These are phyloP conservation scores for Ovibos moschatus DNA, from an alignment of 2,113 vertebrate genomes.

Conservation along the genomic window DNA sequence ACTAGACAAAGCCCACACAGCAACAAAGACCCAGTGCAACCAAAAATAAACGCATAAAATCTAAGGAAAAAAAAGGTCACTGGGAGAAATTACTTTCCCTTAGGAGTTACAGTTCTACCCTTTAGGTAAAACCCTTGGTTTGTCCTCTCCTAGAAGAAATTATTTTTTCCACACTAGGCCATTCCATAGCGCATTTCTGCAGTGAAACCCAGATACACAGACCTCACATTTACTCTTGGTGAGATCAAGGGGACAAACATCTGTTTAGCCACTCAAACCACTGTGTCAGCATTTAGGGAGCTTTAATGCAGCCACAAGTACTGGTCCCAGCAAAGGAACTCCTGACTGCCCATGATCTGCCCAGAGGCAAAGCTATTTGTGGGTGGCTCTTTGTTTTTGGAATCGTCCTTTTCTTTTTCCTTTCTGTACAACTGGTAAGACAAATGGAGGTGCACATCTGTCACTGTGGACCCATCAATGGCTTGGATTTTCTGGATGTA, in stretches of 20 bases:
- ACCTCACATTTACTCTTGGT: neutral
- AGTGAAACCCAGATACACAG: neutral
- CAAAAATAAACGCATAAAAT: neutral
- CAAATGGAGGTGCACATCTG: neutral
- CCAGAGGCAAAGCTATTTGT: neutral
- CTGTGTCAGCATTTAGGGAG: conserved; percentile 13
- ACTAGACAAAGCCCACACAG: neutral
- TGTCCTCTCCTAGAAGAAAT: neutral
- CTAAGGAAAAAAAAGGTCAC: neutral
- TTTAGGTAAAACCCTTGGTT: neutral
- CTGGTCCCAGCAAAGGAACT: neutral
- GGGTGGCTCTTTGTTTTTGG: neutral
- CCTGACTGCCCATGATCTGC: neutral
- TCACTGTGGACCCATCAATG: neutral
- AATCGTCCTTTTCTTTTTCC: neutral
- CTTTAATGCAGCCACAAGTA: neutral
- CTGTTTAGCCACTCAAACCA: neutral
- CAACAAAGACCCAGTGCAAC: neutral
- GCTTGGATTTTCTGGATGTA: neutral
- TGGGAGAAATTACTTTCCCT: neutral
- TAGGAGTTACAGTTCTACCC: neutral
- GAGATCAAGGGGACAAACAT: conserved; percentile 6
- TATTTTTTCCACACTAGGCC: neutral
- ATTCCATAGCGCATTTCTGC: neutral
- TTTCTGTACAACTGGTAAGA: neutral